Evolutionary conservation across 2,888 invertebrate species (phyloP), one percentile per base, ranked within the genome.

Genomic region (Dynastes grantii): DNA sequence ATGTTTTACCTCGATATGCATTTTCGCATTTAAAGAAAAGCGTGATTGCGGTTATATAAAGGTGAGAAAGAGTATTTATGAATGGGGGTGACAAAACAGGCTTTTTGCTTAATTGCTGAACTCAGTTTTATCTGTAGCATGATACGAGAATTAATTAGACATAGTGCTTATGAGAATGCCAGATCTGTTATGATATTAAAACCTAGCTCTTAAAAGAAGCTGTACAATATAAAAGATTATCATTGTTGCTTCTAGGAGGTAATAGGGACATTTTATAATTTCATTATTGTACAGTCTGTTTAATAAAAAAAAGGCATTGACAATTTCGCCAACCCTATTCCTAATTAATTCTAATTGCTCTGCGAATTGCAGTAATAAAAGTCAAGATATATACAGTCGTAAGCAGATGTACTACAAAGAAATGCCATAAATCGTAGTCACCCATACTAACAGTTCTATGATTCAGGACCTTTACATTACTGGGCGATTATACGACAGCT

Each of bases 41-140:
- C 29, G 29, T 11, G 11, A 5, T 27, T 29, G 61, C 29, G 61
- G 61, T 61, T 61, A 61, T 29, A 61, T 11, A 61, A 61, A 61
- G 29, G 22, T n/a, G 55, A n/a, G 22, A 55, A 55, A 55, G 22
- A n/a, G 40, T 65, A 65, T 65, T 27, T 76, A 64, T 76, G 76
- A 73, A 73, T 53, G 53, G 27, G 67, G 64, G 76, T 51, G 67
- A 76, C 76, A 65, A 76, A 64, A 76, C 76, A 76, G 45, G 76
- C 76, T 76, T 65, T 76, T 67, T 76, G 76, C 76, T 51, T 76
- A 76, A 76, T 76, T 76, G 65, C 76, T 65, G 76, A 51, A 76
- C 51, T 32, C 65, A 76, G 65, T 76, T 76, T 76, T 65, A 65
- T 55, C 32, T 67, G 65, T 76, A 49, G 67, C 8, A 49, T 49